Conservation (phyloP, 2,797 vertebrate genomes). For the Hydrophis major region DNA sequence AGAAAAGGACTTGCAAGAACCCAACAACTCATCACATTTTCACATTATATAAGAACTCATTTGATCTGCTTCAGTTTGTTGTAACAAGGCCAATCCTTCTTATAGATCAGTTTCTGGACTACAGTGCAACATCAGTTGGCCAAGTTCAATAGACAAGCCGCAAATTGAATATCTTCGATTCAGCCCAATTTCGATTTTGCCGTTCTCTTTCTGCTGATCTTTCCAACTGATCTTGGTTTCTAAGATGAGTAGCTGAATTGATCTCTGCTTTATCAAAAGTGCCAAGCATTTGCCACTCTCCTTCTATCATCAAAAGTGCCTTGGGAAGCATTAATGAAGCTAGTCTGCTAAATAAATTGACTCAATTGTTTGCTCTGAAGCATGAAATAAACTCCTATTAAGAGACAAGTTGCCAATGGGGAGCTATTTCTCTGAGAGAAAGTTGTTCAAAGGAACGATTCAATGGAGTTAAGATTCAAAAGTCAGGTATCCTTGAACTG, state of each 20-base stretch:
- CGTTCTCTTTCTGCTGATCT: neutral
- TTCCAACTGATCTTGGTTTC: neutral
- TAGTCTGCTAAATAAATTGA: neutral
- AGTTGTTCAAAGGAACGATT: neutral
- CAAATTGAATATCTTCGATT: neutral
- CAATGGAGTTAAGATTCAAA: neutral
- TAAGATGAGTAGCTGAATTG: neutral
- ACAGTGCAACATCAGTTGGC: neutral
- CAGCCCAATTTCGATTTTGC: neutral
- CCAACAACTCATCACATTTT: neutral
- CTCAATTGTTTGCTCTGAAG: neutral
- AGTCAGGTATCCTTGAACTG: neutral
- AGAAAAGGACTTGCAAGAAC: neutral
- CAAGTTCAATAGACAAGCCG: neutral
- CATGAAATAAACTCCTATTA: neutral
- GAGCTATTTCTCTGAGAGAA: neutral
- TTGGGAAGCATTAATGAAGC: conserved; percentile 13
- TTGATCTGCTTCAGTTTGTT: neutral
- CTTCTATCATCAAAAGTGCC: neutral
- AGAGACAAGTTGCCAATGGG: neutral
- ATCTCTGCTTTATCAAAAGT: neutral
- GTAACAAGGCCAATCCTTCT: neutral
- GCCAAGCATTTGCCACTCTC: neutral
- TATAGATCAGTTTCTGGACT: neutral
- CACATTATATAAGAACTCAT: neutral